phyloP scores from a whole-genome alignment of 2,113 vertebrate species.

The Apteryx mantelli region DNA sequence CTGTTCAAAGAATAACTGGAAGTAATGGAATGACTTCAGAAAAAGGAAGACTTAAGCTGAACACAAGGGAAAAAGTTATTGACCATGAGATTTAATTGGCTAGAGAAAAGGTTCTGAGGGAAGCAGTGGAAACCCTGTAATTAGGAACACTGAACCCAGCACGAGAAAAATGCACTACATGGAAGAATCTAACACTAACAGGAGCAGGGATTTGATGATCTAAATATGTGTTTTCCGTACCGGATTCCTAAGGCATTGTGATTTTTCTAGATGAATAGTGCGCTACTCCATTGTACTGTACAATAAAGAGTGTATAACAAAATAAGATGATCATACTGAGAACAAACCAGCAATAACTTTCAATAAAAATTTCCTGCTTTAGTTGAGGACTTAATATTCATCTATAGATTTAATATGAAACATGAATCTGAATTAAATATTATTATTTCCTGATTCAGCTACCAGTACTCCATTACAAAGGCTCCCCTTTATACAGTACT shows the following conservation, averaged over 20 bases:
- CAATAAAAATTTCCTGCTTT: neutral
- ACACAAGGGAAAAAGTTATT: neutral
- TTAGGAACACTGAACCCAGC: neutral
- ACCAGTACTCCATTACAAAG: neutral
- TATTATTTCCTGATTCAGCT: slow-evolving; percentile 30
- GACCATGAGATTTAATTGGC: neutral
- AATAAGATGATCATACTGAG: neutral
- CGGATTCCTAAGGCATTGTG: neutral
- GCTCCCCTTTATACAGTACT: neutral
- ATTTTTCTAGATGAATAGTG: slow-evolving; percentile 15
- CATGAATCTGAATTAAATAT: slow-evolving; percentile 4
- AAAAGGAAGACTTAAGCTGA: neutral
- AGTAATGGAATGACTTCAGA: neutral
- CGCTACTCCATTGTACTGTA: neutral
- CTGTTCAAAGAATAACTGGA: neutral
- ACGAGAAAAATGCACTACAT: neutral
- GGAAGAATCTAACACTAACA: neutral
- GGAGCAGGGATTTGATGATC: neutral
- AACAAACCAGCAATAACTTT: slow-evolving; percentile 8
- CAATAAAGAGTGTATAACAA: neutral
- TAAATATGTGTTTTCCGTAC: slow-evolving; percentile 23
- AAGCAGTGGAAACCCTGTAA: neutral
- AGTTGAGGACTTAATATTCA: slow-evolving; percentile 9
- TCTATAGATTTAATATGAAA: neutral
- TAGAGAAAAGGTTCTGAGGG: neutral